A percentile compares a stretch with the other conserved stretches of the same genome.
Evolutionary conservation across 1,140 invertebrate genomes (phyloP).

Genomic region (Neomicropteryx cornuta): DNA sequence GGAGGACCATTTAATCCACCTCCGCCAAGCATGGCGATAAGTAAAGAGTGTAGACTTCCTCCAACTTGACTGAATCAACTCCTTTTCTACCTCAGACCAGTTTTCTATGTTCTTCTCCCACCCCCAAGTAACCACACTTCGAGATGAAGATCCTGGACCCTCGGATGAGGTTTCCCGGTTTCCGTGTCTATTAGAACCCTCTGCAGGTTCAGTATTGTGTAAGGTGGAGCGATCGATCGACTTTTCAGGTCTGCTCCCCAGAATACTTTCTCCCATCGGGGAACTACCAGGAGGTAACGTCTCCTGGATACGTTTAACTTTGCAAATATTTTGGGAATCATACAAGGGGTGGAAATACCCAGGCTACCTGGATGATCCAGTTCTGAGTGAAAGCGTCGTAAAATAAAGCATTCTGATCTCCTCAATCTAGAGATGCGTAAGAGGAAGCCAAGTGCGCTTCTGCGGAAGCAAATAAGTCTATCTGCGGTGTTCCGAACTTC

Average conservation of each 20-base stretch:
- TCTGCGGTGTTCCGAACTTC: neutral
- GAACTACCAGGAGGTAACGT: constrained; percentile 13
- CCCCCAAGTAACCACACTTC: constrained; percentile 15
- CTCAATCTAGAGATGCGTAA: constrained; percentile 5
- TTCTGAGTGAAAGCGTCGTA: constrained; percentile 14
- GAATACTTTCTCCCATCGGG: constrained; percentile 17
- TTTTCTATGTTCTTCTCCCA: constrained; percentile 9
- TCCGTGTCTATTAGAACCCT: constrained; percentile 11
- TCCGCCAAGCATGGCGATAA: constrained; percentile 9
- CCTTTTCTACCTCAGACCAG: constrained; percentile 12
- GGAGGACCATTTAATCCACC: constrained; percentile 14
- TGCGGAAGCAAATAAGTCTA: constrained; percentile 8
- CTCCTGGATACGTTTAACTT: constrained; percentile 10
- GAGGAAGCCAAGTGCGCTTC: neutral
- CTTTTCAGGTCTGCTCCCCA: constrained; percentile 16
- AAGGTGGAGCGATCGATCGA: constrained; percentile 9
- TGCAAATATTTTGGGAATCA: constrained; percentile 2
- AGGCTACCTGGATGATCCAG: constrained; percentile 10
- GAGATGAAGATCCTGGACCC: constrained; percentile 10
- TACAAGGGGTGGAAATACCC: constrained; percentile 6
- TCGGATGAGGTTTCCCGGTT: constrained; percentile 13
- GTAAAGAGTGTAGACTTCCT: constrained; percentile 11
- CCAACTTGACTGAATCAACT: constrained; percentile 10
- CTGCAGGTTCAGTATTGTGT: constrained; percentile 10
- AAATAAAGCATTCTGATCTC: constrained; percentile 6